Evolutionary conservation across 2,113 vertebrate genomes (phyloP).

Genomic region (Chaetops frenatus): DNA sequence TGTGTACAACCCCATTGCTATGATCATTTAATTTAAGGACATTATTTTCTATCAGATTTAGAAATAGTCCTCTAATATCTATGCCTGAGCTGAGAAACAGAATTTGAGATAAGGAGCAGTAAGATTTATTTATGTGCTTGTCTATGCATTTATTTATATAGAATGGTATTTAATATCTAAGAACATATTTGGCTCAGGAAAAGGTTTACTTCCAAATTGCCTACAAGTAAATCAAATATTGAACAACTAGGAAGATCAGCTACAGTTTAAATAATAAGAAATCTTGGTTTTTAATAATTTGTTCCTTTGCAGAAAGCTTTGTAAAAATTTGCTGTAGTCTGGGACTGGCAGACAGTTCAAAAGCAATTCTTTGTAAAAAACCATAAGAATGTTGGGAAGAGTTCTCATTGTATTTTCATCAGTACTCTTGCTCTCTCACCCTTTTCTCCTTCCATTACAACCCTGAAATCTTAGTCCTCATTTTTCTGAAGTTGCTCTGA

Average conservation of each 20-base stretch:
- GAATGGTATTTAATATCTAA: background rate
- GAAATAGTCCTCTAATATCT: background rate
- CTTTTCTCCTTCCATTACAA: background rate
- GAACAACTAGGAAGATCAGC: background rate
- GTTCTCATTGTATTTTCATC: background rate
- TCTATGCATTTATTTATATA: background rate
- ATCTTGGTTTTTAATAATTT: background rate
- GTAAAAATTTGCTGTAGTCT: background rate
- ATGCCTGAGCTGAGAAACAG: background rate
- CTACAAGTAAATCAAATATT: background rate
- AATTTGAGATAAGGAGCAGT: background rate
- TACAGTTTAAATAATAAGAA: background rate
- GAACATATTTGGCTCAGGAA: background rate
- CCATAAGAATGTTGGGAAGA: rapidly evolving
- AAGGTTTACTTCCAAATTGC: background rate
- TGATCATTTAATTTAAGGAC: background rate
- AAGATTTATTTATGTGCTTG: background rate
- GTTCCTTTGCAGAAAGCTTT: background rate
- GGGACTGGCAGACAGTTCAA: background rate
- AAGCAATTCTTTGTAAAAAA: background rate
- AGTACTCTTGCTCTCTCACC: background rate
- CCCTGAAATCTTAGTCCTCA: background rate
- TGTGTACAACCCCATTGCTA: too few relatives aligned
- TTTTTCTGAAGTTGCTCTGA: background rate
- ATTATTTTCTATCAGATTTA: background rate